Percentiles rank a stretch among this genome's conserved stretches.
Evolutionary conservation across 1,140 invertebrate genomes (phyloP).

Genomic region (Drosophila watanabei): DNA sequence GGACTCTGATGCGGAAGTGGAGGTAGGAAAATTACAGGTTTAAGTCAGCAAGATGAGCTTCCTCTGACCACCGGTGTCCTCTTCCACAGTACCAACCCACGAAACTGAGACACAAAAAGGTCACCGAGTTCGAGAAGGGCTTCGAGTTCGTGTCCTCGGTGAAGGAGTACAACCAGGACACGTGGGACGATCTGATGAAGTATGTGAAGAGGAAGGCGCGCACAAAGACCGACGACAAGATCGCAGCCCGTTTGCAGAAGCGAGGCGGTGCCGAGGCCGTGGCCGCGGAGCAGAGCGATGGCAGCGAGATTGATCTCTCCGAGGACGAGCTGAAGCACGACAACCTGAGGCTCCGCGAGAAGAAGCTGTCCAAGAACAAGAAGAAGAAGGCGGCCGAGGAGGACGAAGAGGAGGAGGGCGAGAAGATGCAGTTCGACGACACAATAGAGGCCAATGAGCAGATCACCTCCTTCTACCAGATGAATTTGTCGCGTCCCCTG

Average conservation of each 20-base stretch:
- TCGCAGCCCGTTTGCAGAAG: conserved; percentile 85
- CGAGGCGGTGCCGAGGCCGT: conserved; percentile 86
- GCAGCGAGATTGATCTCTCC: conserved; percentile 87
- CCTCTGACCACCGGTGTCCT: not conserved
- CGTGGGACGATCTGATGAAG: conserved; percentile 94
- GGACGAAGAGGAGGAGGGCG: conserved; percentile 87
- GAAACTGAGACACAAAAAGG: conserved; percentile 90
- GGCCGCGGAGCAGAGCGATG: conserved; percentile 72
- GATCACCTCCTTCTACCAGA: conserved; percentile 94
- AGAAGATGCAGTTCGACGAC: conserved; percentile 91
- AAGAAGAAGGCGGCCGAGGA: conserved; percentile 86
- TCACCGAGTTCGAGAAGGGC: conserved; percentile 90
- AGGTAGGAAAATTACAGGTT: conserved; percentile 87
- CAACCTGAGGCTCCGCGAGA: conserved; percentile 87
- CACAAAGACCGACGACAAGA: conserved; percentile 94
- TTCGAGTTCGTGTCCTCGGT: conserved; percentile 91
- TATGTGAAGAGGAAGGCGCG: conserved; percentile 93
- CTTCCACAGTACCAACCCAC: conserved; percentile 91
- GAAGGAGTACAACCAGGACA: conserved; percentile 92
- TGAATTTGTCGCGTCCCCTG: conserved; percentile 96
- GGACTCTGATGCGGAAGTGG: conserved; percentile 92
- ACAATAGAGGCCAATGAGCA: conserved; percentile 89
- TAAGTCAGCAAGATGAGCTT: conserved; percentile 13
- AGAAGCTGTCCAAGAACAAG: conserved; percentile 87
- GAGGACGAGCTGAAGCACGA: conserved; percentile 91